phyloP scores from a whole-genome alignment of 2,113 vertebrate genomes.

The Etheostoma spectabile region DNA sequence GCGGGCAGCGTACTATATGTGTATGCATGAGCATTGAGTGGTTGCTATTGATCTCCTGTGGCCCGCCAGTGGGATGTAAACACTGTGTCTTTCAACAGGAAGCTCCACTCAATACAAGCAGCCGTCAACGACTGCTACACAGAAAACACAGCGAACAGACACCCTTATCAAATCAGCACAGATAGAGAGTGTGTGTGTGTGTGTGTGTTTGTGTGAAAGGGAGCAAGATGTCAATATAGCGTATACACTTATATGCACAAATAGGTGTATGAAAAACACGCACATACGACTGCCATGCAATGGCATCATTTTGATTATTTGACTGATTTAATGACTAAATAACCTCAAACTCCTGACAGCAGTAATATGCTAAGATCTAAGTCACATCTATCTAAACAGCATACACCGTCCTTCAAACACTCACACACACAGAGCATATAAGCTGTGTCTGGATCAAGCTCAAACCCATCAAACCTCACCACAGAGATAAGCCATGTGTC shows the following conservation, averaged over 20 bases:
- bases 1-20: constrained; percentile 69
- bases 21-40: constrained; percentile 84
- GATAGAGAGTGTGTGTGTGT: background rate
- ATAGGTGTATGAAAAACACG: background rate
- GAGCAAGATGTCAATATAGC: background rate
- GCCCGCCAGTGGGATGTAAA: constrained; percentile 78
- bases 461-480: constrained; percentile 49
- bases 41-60: constrained; percentile 77
- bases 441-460: constrained; percentile 34
- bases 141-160: constrained; percentile 28
- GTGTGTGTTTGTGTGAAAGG: background rate
- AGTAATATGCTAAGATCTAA: background rate
- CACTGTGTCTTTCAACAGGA: constrained; percentile 79
- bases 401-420: background rate
- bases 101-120: constrained; percentile 72
- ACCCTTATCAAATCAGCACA: constrained; percentile 52
- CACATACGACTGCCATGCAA: constrained; percentile 5
- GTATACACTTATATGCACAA: background rate
- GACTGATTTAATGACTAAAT: background rate
- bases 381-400: background rate
- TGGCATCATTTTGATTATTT: background rate
- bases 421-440: constrained; percentile 3
- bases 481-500: constrained; percentile 55
- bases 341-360: background rate
- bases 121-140: constrained; percentile 58